Base-by-base conservation (phyloP, 2,888 invertebrate genomes). In the Plebejus anna region DNA sequence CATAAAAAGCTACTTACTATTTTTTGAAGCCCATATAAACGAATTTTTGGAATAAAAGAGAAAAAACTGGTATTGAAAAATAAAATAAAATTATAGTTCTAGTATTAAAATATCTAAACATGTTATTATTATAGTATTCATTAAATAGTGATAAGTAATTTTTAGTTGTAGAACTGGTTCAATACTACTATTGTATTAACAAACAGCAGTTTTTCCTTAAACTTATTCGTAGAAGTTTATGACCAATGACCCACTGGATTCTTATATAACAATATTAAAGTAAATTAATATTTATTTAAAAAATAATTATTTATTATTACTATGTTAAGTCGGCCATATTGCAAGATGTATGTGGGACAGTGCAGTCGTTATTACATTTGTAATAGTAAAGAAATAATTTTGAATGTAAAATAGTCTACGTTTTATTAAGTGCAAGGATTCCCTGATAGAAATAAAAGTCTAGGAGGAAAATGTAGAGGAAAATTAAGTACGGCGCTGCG, bases 311-410 rank as follows among this genome's bases (percentile, higher is more conserved):
- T 13, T 3, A 13, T 42, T 13, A 13, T n/a, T 36, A 36, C 7
- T 42, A 71, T n/a, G 6, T 38, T 4, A 71, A 42, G 38, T 71
- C 42, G 42, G 70, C 70, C 70, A 22, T 51, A 28, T 73, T 73
- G 73, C 73, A 51, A 72, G 71, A 47, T 16, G 51, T 51, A 73
- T 73, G 13, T 55, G 51, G 72, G 28, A 51, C 73, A 32, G 42
- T 73, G 55, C 32, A 16, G 47, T 55, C 51, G 38, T 71, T 42
- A 73, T 55, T 73, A 32, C 6, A 2, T 55, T 16, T 55, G 51
- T 28, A 13, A 51, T 73, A 16, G 4, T 55, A 55, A 16, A 16
- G 3, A 51, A 51, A 36, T 2, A 66, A 32, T 66, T 28, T 9
- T 61, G 61, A 47, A 47, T 9, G 47, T 47, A 47, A 9, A 9